Base-by-base conservation (phyloP, 2,888 invertebrate species). In the Deilephila elpenor region DNA sequence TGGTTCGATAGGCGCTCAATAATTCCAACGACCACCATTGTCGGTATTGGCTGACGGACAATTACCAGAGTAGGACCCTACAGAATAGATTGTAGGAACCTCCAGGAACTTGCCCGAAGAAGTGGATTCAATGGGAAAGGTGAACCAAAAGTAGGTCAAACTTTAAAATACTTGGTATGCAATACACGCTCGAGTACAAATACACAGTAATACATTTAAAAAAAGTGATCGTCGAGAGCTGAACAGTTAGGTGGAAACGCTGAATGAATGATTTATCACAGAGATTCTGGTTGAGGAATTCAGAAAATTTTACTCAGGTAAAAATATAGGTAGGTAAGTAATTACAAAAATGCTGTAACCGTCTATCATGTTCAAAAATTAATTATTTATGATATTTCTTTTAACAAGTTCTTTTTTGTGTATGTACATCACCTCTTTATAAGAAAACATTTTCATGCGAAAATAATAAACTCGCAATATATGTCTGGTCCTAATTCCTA, bases 1-100 rank as follows among this genome's bases (percentile, higher is more conserved):
- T 73, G 67, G 67, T 67, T 67, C 67, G 67, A 67, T 67, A 51
- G 67, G 67, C 67, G 25, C 29, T 67, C 67, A 51, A 67, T 67
- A 67, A 67, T 67, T 67, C 64, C 44, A 37, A 51, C 67, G 51
- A 51, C 67, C 17, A 51, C 25, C 67, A 44, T 25, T 44, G 44
- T 67, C 25, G 64, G 44, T 19, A 51, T 64, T 17, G 44, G 14
- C 51, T 29, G 34, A n/a, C 8, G 37, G 62, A 44, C 5, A 19
- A 17, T 25, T 51, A 17, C 25, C 25, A 25, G 25, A 25, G 25
- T 25, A 17, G 51, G 5, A 11, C 44, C 17, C 20, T 4, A 51
- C 51, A 25, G 44, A 0, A 25, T 6, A 20, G 17, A 3, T 3
- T 37, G 19, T 11, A 44, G 62, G 34, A 34, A 44, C 11, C 11